Evolutionary conservation across 2,113 vertebrate genomes (phyloP), one percentile per base, ranked within the genome.

Genomic region (Rostratula benghalensis): DNA sequence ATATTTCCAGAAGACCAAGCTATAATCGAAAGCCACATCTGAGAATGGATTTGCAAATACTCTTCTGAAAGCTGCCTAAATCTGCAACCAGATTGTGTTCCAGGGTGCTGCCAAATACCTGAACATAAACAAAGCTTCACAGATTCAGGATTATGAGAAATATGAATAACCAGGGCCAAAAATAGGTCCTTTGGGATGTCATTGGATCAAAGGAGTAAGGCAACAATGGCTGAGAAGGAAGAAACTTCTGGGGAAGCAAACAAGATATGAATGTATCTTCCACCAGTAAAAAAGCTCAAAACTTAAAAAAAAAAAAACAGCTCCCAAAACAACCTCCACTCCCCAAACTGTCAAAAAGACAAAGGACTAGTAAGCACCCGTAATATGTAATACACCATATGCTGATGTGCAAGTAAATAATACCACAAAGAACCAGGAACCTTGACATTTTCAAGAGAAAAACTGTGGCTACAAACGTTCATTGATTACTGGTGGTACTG

Each of bases 311-410:
- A n/a, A n/a, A 39, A 39, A 39, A 4, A 6, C 25, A 76, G 8
- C 7, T 11, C 8, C 6, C 18, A 9, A 50, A 71, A 53, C 3
- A 13, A 3, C 2, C 8, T 4, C 2, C 2, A 5, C 9, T 6
- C 13, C 3, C 3, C 7, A 37, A 87, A 51, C 9, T 45, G 24
- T 22, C 77, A 45, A 57, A 43, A 89, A 57, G 37, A 67, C 20
- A 73, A 81, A 65, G n/a, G 7, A 71, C 4, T 18, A 25, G 45
- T 28, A 73, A 39, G 33, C 0, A 0, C 14, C 46, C 75, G 16
- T 61, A 69, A 39, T 13, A 73, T 27, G 46, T 15, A 67, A 67
- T 9, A 53, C 17, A 35, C 2, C 11, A 13, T 4, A 18, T 18
- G n/a, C 41, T 78, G 46, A 56, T 48, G 50, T 5, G 17, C 45